phyloP scores from a whole-genome alignment of 2,888 invertebrate species.

The Chymomyza procnemis region DNA sequence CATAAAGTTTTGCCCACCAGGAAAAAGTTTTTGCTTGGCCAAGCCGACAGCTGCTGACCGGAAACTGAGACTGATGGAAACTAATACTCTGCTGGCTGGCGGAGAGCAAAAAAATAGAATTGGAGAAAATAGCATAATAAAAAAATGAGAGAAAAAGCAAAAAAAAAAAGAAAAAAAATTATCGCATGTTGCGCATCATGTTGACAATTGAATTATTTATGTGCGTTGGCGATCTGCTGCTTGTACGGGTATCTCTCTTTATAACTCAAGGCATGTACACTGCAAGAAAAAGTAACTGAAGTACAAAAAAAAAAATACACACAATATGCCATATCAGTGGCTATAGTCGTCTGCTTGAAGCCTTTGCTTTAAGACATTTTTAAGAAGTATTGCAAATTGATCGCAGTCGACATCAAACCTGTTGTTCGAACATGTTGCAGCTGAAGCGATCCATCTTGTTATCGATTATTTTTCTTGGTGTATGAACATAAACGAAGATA shows the following conservation, averaged over 20 bases:
- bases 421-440: too few species aligned
- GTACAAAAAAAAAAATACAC: too few species aligned
- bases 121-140: not conserved
- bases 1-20: constrained; percentile 11
- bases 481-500: not conserved
- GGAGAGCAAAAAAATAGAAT: constrained; percentile 1
- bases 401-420: too few species aligned
- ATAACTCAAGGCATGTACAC: not conserved
- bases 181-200: constrained; percentile 66
- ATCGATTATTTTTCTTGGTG: too few species aligned
- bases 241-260: not conserved
- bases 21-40: not conserved
- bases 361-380: too few species aligned
- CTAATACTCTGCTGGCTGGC: constrained; percentile 2
- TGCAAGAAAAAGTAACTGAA: too few species aligned
- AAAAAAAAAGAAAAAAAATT: constrained; percentile 36
- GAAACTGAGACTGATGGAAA: constrained; percentile 1
- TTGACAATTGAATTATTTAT: constrained; percentile 74
- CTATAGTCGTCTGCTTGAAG: too few species aligned
- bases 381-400: too few species aligned
- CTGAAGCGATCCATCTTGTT: too few species aligned
- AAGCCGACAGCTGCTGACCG: not conserved
- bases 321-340: too few species aligned
- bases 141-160: not conserved
- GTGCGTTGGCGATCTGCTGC: constrained; percentile 34